Base-by-base conservation (phyloP, 2,888 invertebrate species). In the Meta bourneti region DNA sequence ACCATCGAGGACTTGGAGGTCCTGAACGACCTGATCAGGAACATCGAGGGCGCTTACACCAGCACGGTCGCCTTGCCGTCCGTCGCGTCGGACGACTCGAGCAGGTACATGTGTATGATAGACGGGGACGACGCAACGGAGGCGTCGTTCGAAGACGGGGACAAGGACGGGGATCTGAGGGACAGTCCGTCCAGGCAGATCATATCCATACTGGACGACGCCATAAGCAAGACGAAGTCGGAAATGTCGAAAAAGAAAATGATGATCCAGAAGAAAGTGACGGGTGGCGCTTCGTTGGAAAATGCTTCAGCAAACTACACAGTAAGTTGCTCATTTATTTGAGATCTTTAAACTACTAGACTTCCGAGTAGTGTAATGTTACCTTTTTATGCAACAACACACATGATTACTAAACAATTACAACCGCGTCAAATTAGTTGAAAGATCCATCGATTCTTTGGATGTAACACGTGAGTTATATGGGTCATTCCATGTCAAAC, bases 21-120 rank as follows among this genome's bases (percentile, higher is more conserved):
- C 16, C 61, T 81, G 20, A 54, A 52, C 6, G 79, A 88, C 16
- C 11, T 88, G 11, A n/a, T 81, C 54, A 74, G 70, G n/a, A 74
- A 74, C 49, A 69, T 75, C 8, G 19, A 72, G 16, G 49, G 13
- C 8, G 16, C 20, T 2, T 79, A 79, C 19, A 52, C 79, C 9
- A 52, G 16, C 51, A 34, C 72, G 71, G 16, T 71, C 49, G 48
- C 61, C 1, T n/a, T n/a, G 6, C n/a, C 49, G n/a, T 54, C 51
- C 0, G 5, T 34, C 11, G n/a, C n/a, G 13, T 19, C 51, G 52
- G 20, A 13, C 48, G 51, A 70, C 11, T 0, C 48, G 16, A 51
- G 51, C 19, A 49, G 13, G 13, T 48, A 9, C 61, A 61, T 51
- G 49, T 49, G 20, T 79, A 20, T 20, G 5, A 9, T 54, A 4